Conservation (phyloP, 2,113 vertebrate genomes). For the Menidia beryllina region DNA sequence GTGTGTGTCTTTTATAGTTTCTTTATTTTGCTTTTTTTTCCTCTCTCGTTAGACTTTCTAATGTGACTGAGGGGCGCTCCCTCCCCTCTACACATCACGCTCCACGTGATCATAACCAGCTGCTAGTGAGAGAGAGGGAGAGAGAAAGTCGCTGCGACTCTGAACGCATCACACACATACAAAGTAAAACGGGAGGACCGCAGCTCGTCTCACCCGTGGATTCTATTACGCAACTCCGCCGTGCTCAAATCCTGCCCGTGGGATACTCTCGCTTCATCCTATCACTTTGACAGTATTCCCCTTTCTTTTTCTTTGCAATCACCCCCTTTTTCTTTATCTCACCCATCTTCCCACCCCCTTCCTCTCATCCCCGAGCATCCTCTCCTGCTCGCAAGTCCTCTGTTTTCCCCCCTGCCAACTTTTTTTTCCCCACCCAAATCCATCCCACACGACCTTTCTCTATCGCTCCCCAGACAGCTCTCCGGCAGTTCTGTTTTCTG, state of each 20-base stretch:
- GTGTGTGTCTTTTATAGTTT: neutral
- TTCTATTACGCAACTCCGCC: constrained; percentile 41
- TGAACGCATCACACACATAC: constrained; percentile 56
- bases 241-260: constrained; percentile 27
- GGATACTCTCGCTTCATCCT: constrained; percentile 60
- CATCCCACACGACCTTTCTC: constrained; percentile 60
- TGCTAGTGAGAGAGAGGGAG: constrained; percentile 52
- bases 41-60: constrained; percentile 51
- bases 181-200: constrained; percentile 59
- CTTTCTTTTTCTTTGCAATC: neutral
- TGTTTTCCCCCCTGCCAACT: constrained; percentile 58
- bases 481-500: constrained; percentile 12
- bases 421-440: constrained; percentile 61
- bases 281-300: constrained; percentile 33
- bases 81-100: constrained; percentile 48
- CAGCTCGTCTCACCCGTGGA: constrained; percentile 64
- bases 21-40: constrained; percentile 3
- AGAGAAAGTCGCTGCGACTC: constrained; percentile 52
- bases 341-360: constrained; percentile 38
- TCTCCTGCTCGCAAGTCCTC: constrained; percentile 44
- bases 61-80: constrained; percentile 39
- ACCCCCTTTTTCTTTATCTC: constrained; percentile 16
- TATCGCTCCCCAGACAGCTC: constrained; percentile 44
- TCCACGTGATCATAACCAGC: constrained; percentile 80
- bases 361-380: constrained; percentile 62